Conservation (phyloP, 1,140 invertebrate species). For the Zaprionus inermis region DNA sequence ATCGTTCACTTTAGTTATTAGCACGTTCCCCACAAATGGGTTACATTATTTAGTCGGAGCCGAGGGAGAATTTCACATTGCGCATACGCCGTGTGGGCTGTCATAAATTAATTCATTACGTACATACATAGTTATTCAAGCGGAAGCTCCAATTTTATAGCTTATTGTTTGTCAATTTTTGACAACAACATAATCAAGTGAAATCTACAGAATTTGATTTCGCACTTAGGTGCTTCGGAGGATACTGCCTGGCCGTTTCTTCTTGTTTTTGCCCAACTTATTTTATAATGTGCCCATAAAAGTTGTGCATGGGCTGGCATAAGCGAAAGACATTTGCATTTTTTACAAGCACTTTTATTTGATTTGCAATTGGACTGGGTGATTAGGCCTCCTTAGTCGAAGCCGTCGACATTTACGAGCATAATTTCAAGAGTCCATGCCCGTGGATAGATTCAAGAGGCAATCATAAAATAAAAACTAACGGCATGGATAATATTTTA, state of each 20-base stretch:
- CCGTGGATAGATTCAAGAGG: conserved; percentile 16
- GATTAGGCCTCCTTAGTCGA: conserved; percentile 56
- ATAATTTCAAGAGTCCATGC: conserved; percentile 32
- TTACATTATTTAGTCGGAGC: conserved; percentile 47
- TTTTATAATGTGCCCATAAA: conserved; percentile 57
- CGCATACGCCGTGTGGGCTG: conserved; percentile 19
- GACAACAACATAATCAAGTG: conserved; percentile 11
- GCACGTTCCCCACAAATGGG: conserved; percentile 53
- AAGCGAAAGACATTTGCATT: conserved; percentile 29
- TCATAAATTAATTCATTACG: conserved; percentile 39
- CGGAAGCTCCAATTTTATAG: conserved; percentile 13
- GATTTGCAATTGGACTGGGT: conserved; percentile 20
- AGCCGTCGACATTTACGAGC: conserved; percentile 62
- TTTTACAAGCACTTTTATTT: conserved; percentile 26
- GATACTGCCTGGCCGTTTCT: too few species aligned
- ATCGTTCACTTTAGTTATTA: conserved; percentile 58
- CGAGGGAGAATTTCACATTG: conserved; percentile 12
- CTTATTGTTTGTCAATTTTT: conserved; percentile 36
- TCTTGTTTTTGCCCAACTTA: background rate
- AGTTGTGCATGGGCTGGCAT: conserved; percentile 37
- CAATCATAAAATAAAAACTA: conserved; percentile 39
- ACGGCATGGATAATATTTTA: conserved; percentile 8
- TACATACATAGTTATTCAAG: background rate
- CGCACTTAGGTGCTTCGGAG: conserved; percentile 3
- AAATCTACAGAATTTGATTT: conserved; percentile 32